Conservation (phyloP, 2,888 invertebrate genomes). For the Molorchus minor region DNA sequence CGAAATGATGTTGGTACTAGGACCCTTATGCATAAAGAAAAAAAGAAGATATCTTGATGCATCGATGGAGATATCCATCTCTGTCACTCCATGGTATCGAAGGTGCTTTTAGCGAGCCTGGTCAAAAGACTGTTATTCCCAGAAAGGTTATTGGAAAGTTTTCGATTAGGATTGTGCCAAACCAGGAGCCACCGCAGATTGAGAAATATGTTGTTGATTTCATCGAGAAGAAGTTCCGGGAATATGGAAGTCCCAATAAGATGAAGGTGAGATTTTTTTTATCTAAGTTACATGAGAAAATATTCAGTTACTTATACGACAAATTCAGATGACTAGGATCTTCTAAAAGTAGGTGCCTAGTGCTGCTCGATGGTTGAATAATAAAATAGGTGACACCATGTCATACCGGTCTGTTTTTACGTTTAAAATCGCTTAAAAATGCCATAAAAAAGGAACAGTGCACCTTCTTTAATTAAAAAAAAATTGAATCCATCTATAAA, state of each 20-base stretch:
- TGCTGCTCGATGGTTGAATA: too few species aligned
- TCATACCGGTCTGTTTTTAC: too few species aligned
- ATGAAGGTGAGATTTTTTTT: constrained; percentile 68
- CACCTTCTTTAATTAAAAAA: too few species aligned
- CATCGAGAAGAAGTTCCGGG: constrained; percentile 79
- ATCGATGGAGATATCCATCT: constrained; percentile 92
- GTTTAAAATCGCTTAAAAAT: too few species aligned
- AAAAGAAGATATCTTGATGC: constrained; percentile 88
- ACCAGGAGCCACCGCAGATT: constrained; percentile 86
- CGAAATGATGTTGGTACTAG: constrained; percentile 74
- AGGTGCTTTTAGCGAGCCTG: constrained; percentile 91
- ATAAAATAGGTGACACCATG: too few species aligned
- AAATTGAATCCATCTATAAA: too few species aligned
- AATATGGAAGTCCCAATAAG: constrained; percentile 84
- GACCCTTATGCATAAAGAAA: constrained; percentile 73
- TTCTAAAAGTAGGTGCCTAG: background rate
- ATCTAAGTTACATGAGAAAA: background rate
- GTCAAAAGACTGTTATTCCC: constrained; percentile 96
- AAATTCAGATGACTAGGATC: background rate
- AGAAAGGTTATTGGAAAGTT: constrained; percentile 95
- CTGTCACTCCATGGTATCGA: constrained; percentile 91
- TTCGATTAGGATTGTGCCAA: constrained; percentile 93
- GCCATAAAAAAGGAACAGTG: too few species aligned
- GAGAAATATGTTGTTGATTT: constrained; percentile 79
- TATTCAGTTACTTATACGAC: background rate